A percentile compares a stretch with the other conserved stretches of the same genome.
Conservation (phyloP, 2,888 invertebrate species). For the Elysia crispata region DNA sequence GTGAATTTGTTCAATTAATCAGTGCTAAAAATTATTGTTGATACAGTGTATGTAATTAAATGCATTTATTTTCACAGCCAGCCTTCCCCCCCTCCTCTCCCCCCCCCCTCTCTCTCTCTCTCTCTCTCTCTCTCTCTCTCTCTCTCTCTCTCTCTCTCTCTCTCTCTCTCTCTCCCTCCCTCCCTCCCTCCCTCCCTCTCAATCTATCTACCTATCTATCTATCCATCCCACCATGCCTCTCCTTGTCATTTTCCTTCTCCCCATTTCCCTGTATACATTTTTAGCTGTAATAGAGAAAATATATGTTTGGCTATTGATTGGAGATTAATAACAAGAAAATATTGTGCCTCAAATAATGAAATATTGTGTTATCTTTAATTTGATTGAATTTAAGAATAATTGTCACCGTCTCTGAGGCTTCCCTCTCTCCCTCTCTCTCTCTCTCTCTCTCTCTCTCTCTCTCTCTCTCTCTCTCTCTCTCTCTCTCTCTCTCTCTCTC, state of each 20-base stretch:
- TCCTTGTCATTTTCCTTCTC: background rate
- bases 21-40: too few relatives aligned
- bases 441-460: background rate
- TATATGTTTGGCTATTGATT: too few relatives aligned
- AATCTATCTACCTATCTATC: too few relatives aligned
- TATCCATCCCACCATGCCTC: background rate
- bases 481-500: background rate
- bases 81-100: too few relatives aligned
- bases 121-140: background rate
- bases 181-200: background rate
- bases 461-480: background rate
- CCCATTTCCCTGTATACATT: constrained; percentile 11
- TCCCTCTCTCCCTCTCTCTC: background rate
- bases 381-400: too few relatives aligned
- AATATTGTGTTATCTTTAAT: constrained; percentile 86
- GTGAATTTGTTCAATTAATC: too few relatives aligned
- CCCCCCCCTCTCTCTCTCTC: background rate
- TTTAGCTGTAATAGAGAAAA: background rate
- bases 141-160: background rate
- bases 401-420: too few relatives aligned
- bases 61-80: too few relatives aligned
- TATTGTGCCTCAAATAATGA: background rate
- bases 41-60: too few relatives aligned
- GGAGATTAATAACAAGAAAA: background rate
- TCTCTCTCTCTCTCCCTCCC: background rate